Evolutionary conservation across 2,113 vertebrate species (phyloP).

Genomic region (Chiloscyllium plagiosum): DNA sequence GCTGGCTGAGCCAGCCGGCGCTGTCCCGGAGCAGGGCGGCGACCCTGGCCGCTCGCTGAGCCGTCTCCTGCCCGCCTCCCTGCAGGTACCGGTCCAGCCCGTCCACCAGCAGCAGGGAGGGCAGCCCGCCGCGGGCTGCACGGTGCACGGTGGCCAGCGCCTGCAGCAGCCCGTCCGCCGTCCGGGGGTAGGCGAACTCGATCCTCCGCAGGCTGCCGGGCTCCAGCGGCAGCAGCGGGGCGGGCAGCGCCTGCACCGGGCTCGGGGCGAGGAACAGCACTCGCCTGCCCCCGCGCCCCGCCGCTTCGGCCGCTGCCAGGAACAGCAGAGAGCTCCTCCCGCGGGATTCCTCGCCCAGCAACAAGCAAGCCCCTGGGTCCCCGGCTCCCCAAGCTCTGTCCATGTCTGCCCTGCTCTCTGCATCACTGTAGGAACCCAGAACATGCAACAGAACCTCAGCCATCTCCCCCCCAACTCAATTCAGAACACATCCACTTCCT

Average conservation of each 20-base stretch:
- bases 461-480: neutral
- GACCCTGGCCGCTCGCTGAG: conserved; percentile 57
- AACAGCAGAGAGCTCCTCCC: neutral
- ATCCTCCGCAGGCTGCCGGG: neutral
- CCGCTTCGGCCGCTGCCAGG: neutral
- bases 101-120: conserved; percentile 62
- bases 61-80: conserved; percentile 44
- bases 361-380: neutral
- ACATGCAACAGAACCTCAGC: neutral
- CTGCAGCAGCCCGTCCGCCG: neutral
- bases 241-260: neutral
- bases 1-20: conserved; percentile 57
- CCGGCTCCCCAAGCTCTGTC: neutral
- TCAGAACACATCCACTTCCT: neutral
- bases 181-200: neutral
- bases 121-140: conserved; percentile 52
- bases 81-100: conserved; percentile 51
- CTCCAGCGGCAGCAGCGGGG: neutral
- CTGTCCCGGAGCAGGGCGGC: conserved; percentile 61
- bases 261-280: neutral
- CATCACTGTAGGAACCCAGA: neutral
- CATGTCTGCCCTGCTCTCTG: neutral
- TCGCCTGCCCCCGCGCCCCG: neutral
- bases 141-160: conserved; percentile 51
- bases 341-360: neutral